Conservation (phyloP, 2,797 vertebrate species). For the Cygnus olor region DNA sequence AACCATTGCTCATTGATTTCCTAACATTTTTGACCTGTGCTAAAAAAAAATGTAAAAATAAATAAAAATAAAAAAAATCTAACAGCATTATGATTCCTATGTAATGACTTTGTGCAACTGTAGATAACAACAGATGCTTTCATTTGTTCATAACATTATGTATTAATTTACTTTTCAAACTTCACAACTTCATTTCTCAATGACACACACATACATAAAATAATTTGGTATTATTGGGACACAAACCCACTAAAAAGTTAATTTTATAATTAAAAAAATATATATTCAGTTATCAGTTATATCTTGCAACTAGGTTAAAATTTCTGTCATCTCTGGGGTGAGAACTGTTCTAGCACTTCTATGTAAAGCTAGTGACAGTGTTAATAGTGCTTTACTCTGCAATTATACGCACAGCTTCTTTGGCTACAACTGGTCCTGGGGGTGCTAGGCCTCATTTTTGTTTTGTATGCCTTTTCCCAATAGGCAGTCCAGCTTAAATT, state of each 20-base stretch:
- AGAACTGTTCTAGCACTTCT: neutral
- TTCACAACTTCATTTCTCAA: neutral
- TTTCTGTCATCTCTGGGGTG: neutral
- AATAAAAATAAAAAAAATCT: neutral
- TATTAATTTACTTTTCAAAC: neutral
- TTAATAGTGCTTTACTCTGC: neutral
- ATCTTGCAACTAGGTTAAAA: neutral
- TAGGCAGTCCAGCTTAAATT: neutral
- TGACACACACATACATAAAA: neutral
- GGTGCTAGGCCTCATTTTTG: neutral
- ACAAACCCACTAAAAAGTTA: neutral
- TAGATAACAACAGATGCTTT: neutral
- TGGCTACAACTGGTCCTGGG: neutral
- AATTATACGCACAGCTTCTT: neutral
- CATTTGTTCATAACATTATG: neutral
- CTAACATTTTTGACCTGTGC: neutral
- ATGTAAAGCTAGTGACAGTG: neutral
- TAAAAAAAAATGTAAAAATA: neutral
- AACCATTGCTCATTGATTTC: neutral
- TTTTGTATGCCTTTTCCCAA: neutral
- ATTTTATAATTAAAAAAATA: neutral
- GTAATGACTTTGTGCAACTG: neutral
- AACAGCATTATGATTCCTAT: neutral
- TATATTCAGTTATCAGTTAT: neutral
- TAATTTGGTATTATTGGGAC: neutral